phyloP scores from a whole-genome alignment of 1,140 invertebrate genomes.

The Cotesia vestalis region DNA sequence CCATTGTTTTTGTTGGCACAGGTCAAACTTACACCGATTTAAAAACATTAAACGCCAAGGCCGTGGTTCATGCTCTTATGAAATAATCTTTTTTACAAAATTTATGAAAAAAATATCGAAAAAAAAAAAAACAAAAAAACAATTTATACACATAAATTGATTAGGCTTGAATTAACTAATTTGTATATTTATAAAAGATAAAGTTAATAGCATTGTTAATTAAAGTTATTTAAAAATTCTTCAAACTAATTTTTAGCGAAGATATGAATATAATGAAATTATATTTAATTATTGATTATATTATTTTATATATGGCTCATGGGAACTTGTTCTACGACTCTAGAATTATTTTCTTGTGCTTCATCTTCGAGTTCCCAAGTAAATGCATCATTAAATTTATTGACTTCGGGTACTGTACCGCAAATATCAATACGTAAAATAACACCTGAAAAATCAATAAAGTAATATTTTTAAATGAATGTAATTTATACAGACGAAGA shows the following conservation, averaged over 20 bases:
- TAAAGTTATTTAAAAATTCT: conserved; percentile 22
- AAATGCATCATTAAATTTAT: conserved; percentile 63
- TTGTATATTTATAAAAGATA: conserved; percentile 33
- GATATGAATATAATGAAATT: conserved; percentile 1
- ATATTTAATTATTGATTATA: not conserved
- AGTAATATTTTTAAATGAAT: not conserved
- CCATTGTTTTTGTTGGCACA: conserved; percentile 99
- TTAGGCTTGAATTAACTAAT: conserved; percentile 4
- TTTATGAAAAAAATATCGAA: not conserved
- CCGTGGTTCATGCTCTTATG: conserved; percentile 96
- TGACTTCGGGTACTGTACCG: conserved; percentile 58
- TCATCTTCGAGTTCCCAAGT: conserved; percentile 63
- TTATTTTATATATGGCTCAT: conserved; percentile 56
- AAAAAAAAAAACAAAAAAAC: conserved; percentile 6
- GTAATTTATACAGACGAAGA: not conserved
- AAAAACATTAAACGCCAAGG: conserved; percentile 95
- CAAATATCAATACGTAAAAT: conserved; percentile 58
- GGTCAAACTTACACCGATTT: conserved; percentile 99
- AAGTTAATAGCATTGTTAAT: conserved; percentile 26
- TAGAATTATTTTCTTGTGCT: conserved; percentile 44
- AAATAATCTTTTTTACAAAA: conserved; percentile 71
- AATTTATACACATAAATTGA: conserved; percentile 18
- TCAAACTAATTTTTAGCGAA: conserved; percentile 1
- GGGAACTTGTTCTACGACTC: conserved; percentile 48
- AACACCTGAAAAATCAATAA: conserved; percentile 51